These are phyloP conservation scores for Bovichtus diacanthus DNA, from an alignment of 2,797 vertebrate species.

Conservation along the genomic window DNA sequence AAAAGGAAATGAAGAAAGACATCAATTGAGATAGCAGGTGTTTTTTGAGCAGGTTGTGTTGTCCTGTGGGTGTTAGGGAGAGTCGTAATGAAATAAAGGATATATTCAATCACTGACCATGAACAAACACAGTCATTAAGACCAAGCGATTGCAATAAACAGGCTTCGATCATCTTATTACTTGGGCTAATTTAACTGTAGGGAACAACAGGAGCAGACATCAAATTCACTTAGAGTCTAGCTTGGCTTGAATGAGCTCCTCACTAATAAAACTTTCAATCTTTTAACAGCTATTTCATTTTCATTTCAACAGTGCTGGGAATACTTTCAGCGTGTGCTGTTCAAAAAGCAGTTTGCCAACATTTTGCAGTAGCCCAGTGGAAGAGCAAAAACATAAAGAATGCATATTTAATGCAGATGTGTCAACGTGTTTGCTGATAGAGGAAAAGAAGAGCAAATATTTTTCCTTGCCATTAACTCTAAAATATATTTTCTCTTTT, in stretches of 20 bases:
- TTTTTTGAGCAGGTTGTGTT: slow-evolving; percentile 41
- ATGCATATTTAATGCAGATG: slow-evolving; percentile 39
- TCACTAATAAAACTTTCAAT: slow-evolving; percentile 24
- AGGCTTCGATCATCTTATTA: slow-evolving; percentile 63
- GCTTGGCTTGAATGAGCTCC: slow-evolving; percentile 15
- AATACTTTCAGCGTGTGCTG: slow-evolving; percentile 4
- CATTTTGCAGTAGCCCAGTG: background rate
- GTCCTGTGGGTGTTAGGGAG: slow-evolving; percentile 47
- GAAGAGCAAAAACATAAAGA: background rate
- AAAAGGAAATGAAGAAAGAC: slow-evolving; percentile 2
- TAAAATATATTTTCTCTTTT: slow-evolving; percentile 6
- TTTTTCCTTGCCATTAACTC: background rate
- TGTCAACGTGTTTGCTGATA: slow-evolving; percentile 6
- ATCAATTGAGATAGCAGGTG: slow-evolving; percentile 17
- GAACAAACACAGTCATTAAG: slow-evolving; percentile 75
- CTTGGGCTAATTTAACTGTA: slow-evolving; percentile 58
- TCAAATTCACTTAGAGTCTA: slow-evolving; percentile 37
- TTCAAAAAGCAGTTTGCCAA: slow-evolving; percentile 2
- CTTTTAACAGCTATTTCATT: slow-evolving; percentile 9
- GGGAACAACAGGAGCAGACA: slow-evolving; percentile 54
- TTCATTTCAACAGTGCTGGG: background rate
- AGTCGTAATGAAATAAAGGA: slow-evolving; percentile 68
- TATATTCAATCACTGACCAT: slow-evolving; percentile 67
- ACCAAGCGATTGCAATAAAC: slow-evolving; percentile 63
- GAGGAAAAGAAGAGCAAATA: background rate